Evolutionary conservation across 2,888 invertebrate genomes (phyloP).

Genomic region (Adelphocoris suturalis): DNA sequence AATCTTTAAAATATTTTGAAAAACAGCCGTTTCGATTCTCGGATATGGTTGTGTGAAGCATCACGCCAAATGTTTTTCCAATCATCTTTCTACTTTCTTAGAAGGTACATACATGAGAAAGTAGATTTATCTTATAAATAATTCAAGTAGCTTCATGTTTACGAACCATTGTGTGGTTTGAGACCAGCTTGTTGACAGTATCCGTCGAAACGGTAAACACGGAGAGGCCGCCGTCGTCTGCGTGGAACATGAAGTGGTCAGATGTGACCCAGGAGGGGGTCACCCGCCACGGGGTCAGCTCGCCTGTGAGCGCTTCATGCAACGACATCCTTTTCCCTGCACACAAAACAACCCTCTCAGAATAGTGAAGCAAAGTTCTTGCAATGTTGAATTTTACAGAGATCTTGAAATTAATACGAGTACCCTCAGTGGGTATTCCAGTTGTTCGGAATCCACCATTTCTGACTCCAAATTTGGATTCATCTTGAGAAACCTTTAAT

Average conservation of each 20-base stretch:
- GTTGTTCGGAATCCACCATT: too few relatives aligned
- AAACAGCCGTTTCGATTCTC: too few relatives aligned
- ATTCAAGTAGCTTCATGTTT: conserved; percentile 33
- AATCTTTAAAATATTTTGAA: too few relatives aligned
- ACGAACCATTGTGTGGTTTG: conserved; percentile 91
- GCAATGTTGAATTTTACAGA: too few relatives aligned
- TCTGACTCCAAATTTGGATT: too few relatives aligned
- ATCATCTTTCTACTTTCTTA: too few relatives aligned
- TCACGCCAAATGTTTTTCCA: too few relatives aligned
- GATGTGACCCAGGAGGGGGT: conserved; percentile 91
- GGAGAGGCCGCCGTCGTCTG: conserved; percentile 90
- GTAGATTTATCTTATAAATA: neutral
- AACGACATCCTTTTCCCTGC: conserved; percentile 88
- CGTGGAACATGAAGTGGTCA: conserved; percentile 91
- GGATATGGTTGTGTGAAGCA: too few relatives aligned
- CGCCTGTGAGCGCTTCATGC: conserved; percentile 89
- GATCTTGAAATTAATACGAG: too few relatives aligned
- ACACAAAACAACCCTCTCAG: neutral
- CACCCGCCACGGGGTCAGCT: conserved; percentile 85
- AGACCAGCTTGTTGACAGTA: conserved; percentile 88
- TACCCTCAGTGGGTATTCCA: too few relatives aligned
- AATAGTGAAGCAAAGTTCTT: too few relatives aligned
- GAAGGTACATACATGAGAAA: neutral
- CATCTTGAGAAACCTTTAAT: too few relatives aligned
- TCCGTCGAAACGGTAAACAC: conserved; percentile 89